phyloP scores from a whole-genome alignment of 2,113 vertebrate species.

The Semnornis frantzii region DNA sequence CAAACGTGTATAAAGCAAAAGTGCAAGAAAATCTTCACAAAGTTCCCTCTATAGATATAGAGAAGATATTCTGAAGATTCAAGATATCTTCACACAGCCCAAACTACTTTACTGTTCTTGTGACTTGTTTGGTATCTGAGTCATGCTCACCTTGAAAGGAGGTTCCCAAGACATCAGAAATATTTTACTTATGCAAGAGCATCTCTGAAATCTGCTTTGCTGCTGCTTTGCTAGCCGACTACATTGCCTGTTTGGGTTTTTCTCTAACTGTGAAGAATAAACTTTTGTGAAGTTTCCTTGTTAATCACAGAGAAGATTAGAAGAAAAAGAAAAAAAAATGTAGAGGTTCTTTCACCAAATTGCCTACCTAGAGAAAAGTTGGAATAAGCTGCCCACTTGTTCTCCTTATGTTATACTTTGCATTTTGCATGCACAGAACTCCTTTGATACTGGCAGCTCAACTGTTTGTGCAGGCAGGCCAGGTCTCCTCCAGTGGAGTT shows the following conservation, averaged over 20 bases:
- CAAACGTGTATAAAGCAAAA: background rate
- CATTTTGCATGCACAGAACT: background rate
- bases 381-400: background rate
- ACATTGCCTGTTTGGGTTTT: background rate
- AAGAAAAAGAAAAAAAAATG: background rate
- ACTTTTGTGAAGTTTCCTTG: background rate
- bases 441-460: rapidly evolving
- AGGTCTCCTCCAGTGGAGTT: background rate
- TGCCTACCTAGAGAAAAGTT: background rate
- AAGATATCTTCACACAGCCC: background rate
- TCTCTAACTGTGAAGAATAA: background rate
- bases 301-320: background rate
- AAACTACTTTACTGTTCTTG: background rate
- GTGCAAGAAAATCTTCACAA: background rate
- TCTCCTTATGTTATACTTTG: background rate
- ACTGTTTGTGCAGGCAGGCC: background rate
- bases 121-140: background rate
- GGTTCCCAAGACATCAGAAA: background rate
- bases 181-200: background rate
- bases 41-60: background rate
- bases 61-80: background rate
- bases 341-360: background rate
- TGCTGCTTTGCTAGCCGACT: background rate
- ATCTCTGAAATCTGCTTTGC: background rate
- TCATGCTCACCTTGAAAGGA: background rate